Base-by-base conservation (phyloP, 2,888 invertebrate species). In the Noctua pronuba region DNA sequence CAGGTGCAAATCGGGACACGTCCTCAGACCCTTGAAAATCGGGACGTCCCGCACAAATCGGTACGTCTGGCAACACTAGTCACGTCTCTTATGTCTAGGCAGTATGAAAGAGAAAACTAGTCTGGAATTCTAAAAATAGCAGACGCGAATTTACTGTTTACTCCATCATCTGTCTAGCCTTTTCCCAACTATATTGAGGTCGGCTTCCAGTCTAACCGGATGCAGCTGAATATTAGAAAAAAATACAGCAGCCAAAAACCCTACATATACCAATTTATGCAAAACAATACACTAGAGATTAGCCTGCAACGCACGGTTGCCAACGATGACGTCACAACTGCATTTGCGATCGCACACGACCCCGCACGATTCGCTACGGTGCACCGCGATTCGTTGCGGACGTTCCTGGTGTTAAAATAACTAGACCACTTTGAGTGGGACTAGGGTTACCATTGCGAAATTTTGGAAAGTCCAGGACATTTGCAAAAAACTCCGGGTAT, bases 261-360 rank as follows among this genome's bases (percentile, higher is more conserved):
- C 31, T 18, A 10, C 21, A 35, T 6, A 16, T 35, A 28, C 31
- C 35, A 84, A 65, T 55, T 65, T 74, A 80, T 58, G 41, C 49
- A 69, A 85, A 72, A 73, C 60, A 69, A 58, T 69, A 55, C 71
- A 62, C 65, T 38, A 52, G 49, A 82, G 73, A 77, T 62, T 62
- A 86, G 71, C 44, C 31, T 83, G 81, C 72, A 64, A 10, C 52
- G 49, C 38, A 38, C 65, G 64, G 44, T 71, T 83, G 83, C 86
- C 67, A 77, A 46, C 60, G 49, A 38, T 84, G 86, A 78, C 83
- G 83, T 86, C 83, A 82, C 55, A 64, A 49, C 66, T 69, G 83
- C 83, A 82, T 77, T 74, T 1, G 52, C 70, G 73, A 83, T 66
- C 49, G 24, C 44, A 21, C 41, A 79, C 69, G 44, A 64, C 10